Conservation (phyloP, 2,113 vertebrate species). For the Saccopteryx leptura region DNA sequence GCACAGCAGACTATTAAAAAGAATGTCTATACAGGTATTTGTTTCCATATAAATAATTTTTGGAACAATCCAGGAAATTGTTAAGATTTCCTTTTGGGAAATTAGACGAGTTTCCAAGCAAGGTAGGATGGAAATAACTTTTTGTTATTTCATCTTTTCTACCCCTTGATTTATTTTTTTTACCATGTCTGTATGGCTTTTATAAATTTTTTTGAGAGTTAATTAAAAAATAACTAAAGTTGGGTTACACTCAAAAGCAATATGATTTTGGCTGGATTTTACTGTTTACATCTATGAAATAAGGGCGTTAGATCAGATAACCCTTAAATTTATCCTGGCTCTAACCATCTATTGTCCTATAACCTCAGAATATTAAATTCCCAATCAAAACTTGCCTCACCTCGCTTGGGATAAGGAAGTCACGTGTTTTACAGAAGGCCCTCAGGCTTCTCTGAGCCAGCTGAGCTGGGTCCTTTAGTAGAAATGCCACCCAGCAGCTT, state of each 20-base stretch:
- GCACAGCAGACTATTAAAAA: neutral
- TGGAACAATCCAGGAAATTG: neutral
- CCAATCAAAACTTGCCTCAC: neutral
- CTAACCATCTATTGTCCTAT: neutral
- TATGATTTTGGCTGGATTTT: neutral
- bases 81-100: conserved; percentile 14
- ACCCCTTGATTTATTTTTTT: neutral
- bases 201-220: neutral
- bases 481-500: neutral
- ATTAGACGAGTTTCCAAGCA: conserved; percentile 9
- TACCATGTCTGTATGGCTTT: neutral
- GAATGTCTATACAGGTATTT: neutral
- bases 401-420: neutral
- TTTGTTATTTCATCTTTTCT: conserved; percentile 13
- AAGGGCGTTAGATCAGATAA: neutral
- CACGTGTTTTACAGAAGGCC: neutral
- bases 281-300: neutral
- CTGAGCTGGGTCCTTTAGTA: neutral
- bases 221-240: conserved; percentile 57
- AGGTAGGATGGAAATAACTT: neutral
- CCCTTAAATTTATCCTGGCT: neutral
- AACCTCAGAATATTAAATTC: conserved; percentile 47
- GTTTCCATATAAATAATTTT: neutral
- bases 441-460: neutral
- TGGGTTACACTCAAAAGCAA: neutral